Base-by-base conservation (phyloP, 2,888 invertebrate species). In the Euzetes globulus region DNA sequence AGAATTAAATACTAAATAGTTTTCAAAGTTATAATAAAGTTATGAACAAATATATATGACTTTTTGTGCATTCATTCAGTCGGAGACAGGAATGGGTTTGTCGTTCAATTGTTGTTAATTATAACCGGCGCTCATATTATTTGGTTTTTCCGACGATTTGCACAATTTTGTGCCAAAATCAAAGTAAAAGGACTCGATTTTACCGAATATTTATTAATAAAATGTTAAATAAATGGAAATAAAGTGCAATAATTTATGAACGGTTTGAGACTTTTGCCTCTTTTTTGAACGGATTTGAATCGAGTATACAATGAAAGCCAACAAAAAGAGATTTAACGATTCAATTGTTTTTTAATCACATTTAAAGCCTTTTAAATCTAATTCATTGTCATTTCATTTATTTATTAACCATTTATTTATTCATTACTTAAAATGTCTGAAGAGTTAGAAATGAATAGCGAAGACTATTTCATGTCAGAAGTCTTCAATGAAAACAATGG, bases 401-500 rank as follows among this genome's bases (percentile, higher is more conserved):
- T 47, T 47, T 47, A 47, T 47, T 47, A 13, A 47, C 15, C 13
- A 47, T n/a, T 17, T 47, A 47, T 17, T n/a, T 47, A 52, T 52
- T 19, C 5, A 52, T 22, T n/a, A 3, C 33, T 33, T 17, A 17
- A 7, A 7, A 63, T 63, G 63, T 11, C 63, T 17, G 25, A 63
- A n/a, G 63, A 37, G n/a, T 41, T 33, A 22, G 68, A 52, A 37
- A 25, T 13, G 3, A 41, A 29, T 41, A 27, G 47, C 27, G 68
- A 73, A 29, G 73, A 73, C n/a, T 19, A 13, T 1, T 73, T 73
- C 47, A 37, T 73, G 45, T 63, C 65, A 2, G 73, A 73, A 25
- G 22, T 37, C 11, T 37, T 73, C 71, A 71, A 45, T 45, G 50
- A 71, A 15, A 45, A 41, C 55, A 17, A 47, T 45, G 11, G 19